A percentile compares a stretch with the other conserved stretches of the same genome.
phyloP scores from a whole-genome alignment of 2,888 invertebrate species.

The Myathropa florea region DNA sequence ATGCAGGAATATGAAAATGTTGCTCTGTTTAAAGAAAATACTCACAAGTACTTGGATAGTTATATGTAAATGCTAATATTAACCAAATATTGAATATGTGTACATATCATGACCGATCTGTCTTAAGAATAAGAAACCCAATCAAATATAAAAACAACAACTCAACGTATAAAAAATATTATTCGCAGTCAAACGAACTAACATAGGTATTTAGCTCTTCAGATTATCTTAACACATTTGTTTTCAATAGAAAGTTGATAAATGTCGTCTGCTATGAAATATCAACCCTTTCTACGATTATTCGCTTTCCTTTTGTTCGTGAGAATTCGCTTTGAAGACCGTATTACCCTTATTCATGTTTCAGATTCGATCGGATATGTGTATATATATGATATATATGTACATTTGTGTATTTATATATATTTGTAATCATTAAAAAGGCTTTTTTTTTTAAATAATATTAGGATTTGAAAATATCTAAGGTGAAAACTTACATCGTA shows the following conservation, averaged over 20 bases:
- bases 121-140: background rate
- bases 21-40: no score
- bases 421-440: background rate
- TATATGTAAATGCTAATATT: background rate
- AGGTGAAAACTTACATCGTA: constrained; percentile 78
- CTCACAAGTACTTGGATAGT: no score
- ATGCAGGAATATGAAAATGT: no score
- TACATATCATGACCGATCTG: background rate
- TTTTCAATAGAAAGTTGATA: background rate
- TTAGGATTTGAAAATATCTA: background rate
- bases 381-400: background rate
- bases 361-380: background rate
- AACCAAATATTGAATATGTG: background rate
- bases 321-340: background rate
- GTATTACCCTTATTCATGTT: background rate
- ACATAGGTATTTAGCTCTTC: background rate
- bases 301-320: background rate
- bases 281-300: background rate
- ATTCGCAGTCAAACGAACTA: background rate
- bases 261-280: background rate
- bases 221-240: background rate
- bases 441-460: background rate
- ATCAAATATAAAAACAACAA: background rate
- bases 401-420: background rate
- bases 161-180: background rate